Conservation (phyloP, 1,140 invertebrate genomes). For the Heliothis virescens region DNA sequence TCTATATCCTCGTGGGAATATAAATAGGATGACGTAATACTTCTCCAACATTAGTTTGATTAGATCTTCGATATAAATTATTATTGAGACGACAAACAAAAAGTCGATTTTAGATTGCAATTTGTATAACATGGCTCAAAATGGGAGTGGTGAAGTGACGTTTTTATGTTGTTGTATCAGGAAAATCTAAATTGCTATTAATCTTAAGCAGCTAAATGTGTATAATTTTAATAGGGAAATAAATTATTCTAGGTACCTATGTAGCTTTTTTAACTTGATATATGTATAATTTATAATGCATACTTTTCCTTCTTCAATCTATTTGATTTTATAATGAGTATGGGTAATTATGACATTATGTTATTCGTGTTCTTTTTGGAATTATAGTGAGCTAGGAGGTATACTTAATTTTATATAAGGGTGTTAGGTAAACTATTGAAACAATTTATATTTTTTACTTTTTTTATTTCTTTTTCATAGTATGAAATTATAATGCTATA, state of each 20-base stretch:
- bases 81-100: background rate
- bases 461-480: conserved; percentile 26
- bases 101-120: background rate
- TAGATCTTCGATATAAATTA: background rate
- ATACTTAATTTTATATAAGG: background rate
- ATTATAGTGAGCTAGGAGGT: no score
- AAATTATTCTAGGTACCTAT: background rate
- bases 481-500: conserved; percentile 33
- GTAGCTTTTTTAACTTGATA: no score
- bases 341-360: no score
- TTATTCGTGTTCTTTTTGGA: no score
- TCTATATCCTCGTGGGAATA: conserved; percentile 1
- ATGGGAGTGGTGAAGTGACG: background rate
- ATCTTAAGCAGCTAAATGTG: background rate
- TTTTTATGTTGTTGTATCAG: background rate
- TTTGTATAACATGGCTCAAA: background rate
- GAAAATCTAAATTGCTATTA: background rate
- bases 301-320: no score
- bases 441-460: background rate
- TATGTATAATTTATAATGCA: no score
- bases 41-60: background rate
- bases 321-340: no score
- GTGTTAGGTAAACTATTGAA: background rate
- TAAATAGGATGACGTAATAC: background rate
- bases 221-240: background rate